These are phyloP conservation scores for Oxytorus armatus DNA, from an alignment of 2,888 invertebrate genomes.

Conservation along the genomic window DNA sequence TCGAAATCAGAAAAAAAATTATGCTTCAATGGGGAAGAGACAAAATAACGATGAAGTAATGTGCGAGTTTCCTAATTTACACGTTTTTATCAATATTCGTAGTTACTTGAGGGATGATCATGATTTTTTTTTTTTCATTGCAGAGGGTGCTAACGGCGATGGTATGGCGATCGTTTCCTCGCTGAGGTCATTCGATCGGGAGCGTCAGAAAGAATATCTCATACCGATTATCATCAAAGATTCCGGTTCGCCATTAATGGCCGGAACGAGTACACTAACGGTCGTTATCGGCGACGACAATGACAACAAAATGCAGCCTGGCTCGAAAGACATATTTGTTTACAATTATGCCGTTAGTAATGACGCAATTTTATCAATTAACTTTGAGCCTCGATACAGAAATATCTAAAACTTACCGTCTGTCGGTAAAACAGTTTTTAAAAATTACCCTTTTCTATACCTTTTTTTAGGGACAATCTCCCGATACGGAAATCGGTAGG, in stretches of 20 bases:
- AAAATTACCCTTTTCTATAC: no score
- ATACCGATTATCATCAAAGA: conserved; percentile 99
- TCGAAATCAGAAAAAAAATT: no score
- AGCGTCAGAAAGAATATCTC: conserved; percentile 97
- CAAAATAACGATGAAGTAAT: no score
- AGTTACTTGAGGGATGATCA: not conserved
- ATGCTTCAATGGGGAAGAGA: no score
- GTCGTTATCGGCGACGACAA: conserved; percentile 99
- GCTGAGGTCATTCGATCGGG: conserved; percentile 96
- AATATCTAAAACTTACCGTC: no score
- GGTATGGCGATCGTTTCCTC: conserved; percentile 99
- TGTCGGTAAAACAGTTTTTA: no score
- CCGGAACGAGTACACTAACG: conserved; percentile 97
- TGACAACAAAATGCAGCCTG: conserved; percentile 99
- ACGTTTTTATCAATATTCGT: no score
- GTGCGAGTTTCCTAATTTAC: no score
- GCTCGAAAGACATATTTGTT: conserved; percentile 98
- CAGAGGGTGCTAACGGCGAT: conserved; percentile 98
- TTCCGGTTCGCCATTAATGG: conserved; percentile 98
- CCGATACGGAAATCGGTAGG: conserved; percentile 95
- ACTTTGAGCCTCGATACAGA: no score
- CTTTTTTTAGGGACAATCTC: conserved; percentile 90
- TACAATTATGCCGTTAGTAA: conserved; percentile 93
- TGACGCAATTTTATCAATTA: no score
- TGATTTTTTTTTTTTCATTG: conserved; percentile 30